Evolutionary conservation across 2,113 vertebrate genomes (phyloP).

Genomic region (Paraplagusia blochii): DNA sequence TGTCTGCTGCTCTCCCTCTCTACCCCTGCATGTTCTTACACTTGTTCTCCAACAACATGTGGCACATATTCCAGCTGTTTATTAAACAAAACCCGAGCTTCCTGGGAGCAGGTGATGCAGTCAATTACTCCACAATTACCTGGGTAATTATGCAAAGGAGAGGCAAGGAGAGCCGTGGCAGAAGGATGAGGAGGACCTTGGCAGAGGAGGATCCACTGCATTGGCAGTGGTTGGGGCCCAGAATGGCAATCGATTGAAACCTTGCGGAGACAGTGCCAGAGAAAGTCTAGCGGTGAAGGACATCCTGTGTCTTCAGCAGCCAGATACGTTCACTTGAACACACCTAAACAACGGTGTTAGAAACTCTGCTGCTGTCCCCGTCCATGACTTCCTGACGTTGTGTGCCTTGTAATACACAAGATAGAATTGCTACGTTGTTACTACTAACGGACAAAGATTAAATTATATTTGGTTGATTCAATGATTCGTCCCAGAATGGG

Average conservation of each 20-base stretch:
- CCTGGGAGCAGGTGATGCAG: conserved; percentile 71
- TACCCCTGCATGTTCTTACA: conserved; percentile 52
- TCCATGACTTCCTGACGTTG: conserved; percentile 21
- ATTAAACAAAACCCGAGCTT: conserved; percentile 74
- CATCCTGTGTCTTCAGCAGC: conserved; percentile 57
- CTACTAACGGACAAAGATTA: no score
- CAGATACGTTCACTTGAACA: conserved; percentile 49
- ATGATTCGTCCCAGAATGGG: no score
- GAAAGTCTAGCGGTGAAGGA: conserved; percentile 59
- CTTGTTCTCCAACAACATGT: conserved; percentile 62
- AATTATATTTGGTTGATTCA: no score
- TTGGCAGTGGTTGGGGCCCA: conserved; percentile 54
- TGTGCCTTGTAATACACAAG: no score
- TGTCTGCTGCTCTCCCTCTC: conserved; percentile 14
- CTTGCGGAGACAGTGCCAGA: conserved; percentile 66
- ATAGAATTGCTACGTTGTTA: no score
- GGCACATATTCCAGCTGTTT: conserved; percentile 73
- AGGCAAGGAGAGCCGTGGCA: conserved; percentile 51
- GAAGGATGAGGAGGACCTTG: conserved; percentile 63
- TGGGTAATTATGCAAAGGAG: conserved; percentile 67
- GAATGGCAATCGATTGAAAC: conserved; percentile 61
- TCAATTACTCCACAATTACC: conserved; percentile 81
- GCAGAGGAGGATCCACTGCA: conserved; percentile 52
- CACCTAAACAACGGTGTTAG: conserved; percentile 36
- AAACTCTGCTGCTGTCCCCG: conserved; percentile 28